Conservation (phyloP, 2,113 vertebrate genomes). For the Sinocyclocheilus grahami region DNA sequence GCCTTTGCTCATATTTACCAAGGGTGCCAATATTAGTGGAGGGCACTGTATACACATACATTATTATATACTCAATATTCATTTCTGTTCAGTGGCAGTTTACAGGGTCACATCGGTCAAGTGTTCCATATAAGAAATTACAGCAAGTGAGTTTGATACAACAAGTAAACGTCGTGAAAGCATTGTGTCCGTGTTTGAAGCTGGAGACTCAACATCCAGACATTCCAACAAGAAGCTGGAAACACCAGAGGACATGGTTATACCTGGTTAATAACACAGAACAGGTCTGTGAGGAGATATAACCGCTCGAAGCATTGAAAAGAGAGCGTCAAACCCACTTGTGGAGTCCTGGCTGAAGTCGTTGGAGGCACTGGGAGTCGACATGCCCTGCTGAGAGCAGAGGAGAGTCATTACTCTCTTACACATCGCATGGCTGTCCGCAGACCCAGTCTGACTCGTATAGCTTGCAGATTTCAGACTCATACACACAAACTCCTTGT, state of each 20-base stretch:
- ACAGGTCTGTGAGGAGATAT: neutral
- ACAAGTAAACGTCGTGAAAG: conserved; percentile 45
- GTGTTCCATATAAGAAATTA: no score
- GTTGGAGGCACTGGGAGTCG: neutral
- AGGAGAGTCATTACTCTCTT: neutral
- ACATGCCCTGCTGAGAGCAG: neutral
- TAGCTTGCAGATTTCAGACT: no score
- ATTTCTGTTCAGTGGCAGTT: no score
- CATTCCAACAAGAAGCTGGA: conserved; percentile 72
- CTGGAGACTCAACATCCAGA: conserved; percentile 59
- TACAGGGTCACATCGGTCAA: neutral
- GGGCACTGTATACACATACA: no score
- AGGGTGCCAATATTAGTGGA: no score
- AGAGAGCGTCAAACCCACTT: conserved; percentile 31
- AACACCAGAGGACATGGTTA: conserved; percentile 71
- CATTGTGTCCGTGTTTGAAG: conserved; percentile 48
- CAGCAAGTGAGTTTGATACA: no score
- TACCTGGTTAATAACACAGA: conserved; percentile 53
- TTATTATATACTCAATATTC: no score
- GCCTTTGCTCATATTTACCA: no score
- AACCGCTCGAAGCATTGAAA: neutral
- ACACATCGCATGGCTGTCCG: neutral
- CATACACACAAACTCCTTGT: no score
- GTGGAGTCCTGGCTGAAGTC: conserved; percentile 42
- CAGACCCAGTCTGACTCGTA: no score